A percentile compares a stretch with the other conserved stretches of the same genome.
These are phyloP conservation scores for Sebastes taczanowskii DNA, from an alignment of 2,797 vertebrate genomes.

Conservation along the genomic window DNA sequence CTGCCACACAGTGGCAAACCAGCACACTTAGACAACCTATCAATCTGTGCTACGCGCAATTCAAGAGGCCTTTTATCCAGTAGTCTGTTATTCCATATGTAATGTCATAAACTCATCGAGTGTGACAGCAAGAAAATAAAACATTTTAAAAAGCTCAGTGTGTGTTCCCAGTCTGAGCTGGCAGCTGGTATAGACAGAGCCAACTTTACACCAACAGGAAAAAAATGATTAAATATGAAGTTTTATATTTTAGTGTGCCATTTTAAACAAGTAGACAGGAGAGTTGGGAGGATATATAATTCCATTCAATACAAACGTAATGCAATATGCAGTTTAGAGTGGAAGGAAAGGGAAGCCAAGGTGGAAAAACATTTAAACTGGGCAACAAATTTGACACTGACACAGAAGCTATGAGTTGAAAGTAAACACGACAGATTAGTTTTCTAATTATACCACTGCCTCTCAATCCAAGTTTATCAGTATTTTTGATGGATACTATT, in stretches of 20 bases:
- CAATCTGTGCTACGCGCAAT: slow-evolving; percentile 69
- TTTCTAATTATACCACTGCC: not conserved
- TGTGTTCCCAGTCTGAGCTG: slow-evolving; percentile 64
- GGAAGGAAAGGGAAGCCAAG: slow-evolving; percentile 2
- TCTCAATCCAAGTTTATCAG: slow-evolving; percentile 4
- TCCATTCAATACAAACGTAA: slow-evolving; percentile 21
- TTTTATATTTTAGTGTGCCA: slow-evolving; percentile 49
- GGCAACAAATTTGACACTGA: slow-evolving; percentile 6
- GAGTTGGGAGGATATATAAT: slow-evolving; percentile 30
- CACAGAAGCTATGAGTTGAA: not conserved
- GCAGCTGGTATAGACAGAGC: slow-evolving; percentile 48
- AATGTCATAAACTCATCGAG: slow-evolving; percentile 69
- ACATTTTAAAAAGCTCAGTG: slow-evolving; percentile 69
- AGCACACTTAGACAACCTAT: slow-evolving; percentile 72
- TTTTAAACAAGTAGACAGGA: slow-evolving; percentile 61
- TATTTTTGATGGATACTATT: slow-evolving; percentile 5
- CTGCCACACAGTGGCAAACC: slow-evolving; percentile 60
- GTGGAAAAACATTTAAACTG: not conserved
- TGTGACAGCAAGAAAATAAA: slow-evolving; percentile 70
- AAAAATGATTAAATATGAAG: slow-evolving; percentile 42
- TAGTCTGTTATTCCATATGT: slow-evolving; percentile 64
- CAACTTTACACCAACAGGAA: slow-evolving; percentile 36
- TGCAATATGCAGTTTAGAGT: not conserved
- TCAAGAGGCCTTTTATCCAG: slow-evolving; percentile 69
- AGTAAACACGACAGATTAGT: slow-evolving; percentile 1